A percentile compares a stretch with the other conserved stretches of the same genome.
phyloP scores from a whole-genome alignment of 2,888 invertebrate species.

The Netelia melanura region DNA sequence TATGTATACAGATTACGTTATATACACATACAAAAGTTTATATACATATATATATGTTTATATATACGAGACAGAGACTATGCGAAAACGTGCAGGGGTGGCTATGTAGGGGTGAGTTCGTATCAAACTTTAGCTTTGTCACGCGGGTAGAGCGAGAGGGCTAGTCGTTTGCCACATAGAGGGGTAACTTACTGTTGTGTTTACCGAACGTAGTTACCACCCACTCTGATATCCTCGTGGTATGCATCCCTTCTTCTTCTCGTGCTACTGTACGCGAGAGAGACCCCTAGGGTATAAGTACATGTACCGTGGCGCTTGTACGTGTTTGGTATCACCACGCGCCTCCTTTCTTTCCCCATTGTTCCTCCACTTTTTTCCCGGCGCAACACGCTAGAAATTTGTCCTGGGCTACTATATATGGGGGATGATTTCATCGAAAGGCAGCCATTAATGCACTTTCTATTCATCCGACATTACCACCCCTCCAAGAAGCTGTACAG shows the following conservation, averaged over 20 bases:
- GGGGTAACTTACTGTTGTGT: conserved; percentile 83
- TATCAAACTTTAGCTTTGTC: conserved; percentile 65
- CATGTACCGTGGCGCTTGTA: too few relatives aligned
- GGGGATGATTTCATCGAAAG: conserved; percentile 50
- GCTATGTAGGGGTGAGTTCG: conserved; percentile 44
- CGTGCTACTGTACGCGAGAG: conserved; percentile 19
- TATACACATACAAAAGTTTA: conserved; percentile 25
- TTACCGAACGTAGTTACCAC: conserved; percentile 82
- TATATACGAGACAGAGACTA: conserved; percentile 23
- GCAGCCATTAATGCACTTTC: conserved; percentile 63
- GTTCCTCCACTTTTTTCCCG: conserved; percentile 5
- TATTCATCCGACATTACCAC: conserved; percentile 40
- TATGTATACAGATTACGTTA: conserved; percentile 44
- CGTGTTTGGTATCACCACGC: not conserved
- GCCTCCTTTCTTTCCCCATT: conserved; percentile 2
- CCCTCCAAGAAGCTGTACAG: not conserved
- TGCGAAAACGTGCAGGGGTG: conserved; percentile 28
- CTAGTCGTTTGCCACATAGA: conserved; percentile 79
- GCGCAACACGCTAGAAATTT: conserved; percentile 12
- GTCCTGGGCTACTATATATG: conserved; percentile 22
- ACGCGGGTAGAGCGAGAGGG: conserved; percentile 57
- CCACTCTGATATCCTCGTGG: conserved; percentile 57
- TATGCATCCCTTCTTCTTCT: conserved; percentile 41
- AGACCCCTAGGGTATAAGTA: too few relatives aligned
- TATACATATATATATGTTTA: conserved; percentile 45